Evolutionary conservation across 2,797 vertebrate species (phyloP), one percentile per base, ranked within the genome.

Genomic region (Chaetodon trifasciatus): DNA sequence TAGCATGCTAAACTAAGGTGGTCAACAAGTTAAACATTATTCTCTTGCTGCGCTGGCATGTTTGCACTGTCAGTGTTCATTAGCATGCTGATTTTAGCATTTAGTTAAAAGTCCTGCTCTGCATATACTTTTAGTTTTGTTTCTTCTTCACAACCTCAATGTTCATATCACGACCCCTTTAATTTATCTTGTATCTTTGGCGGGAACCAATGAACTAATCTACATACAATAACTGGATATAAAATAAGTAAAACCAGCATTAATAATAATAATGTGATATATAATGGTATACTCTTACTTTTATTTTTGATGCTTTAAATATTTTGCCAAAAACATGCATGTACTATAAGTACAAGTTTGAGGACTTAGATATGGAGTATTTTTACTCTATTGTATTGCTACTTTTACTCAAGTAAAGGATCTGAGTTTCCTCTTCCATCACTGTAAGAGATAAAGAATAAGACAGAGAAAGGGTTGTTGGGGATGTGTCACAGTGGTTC

Each of bases 401-500:
- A 24, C 42, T 35, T 42, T 19, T 16, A 24, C 13, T 70, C 19
- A 50, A n/a, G 39, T 16, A 39, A 64, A 78, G 2, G 42, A 37
- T 79, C 39, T 12, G 32, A 70, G 50, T 32, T 32, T 17, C 12
- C 60, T 55, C 53, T 5, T 37, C 68, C 62, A 47, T 73, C 55
- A 53, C 24, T 21, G 10, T 44, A 70, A 60, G 32, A 81, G 44
- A 86, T 55, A 15, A 42, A 84, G 46, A 78, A 70, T 40, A 70
- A 74, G 53, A 82, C 66, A 87, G 68, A 79, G 75, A 64, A 69
- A 66, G 79, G 81, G 68, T 77, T 84, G 84, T 74, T 83, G 80
- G 60, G 61, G 60, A 85, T 65, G 58, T 91, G 90, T 89, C 88
- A 93, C 78, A 67, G 85, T 70, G 60, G 72, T 60, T 88, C 79